Percentiles rank a stretch among this genome's conserved stretches.
phyloP scores from a whole-genome alignment of 1,140 invertebrate genomes.

The Tyrophagus putrescentiae region DNA sequence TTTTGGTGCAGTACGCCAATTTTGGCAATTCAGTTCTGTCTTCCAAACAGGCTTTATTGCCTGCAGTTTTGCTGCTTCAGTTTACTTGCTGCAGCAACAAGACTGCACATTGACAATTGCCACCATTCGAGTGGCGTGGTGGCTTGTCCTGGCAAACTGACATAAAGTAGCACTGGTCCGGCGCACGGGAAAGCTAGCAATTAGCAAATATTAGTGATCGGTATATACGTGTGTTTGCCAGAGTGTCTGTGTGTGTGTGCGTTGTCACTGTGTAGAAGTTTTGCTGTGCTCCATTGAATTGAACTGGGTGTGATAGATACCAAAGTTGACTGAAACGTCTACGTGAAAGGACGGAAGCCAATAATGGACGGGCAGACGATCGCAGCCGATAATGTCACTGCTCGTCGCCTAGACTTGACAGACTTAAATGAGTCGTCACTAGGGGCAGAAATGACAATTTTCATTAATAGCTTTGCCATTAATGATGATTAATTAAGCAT shows the following conservation, averaged over 20 bases:
- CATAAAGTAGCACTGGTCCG: neutral
- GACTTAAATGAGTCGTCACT: slow-evolving; percentile 1
- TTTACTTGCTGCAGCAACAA: neutral
- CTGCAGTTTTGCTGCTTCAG: neutral
- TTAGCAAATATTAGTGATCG: slow-evolving; percentile 16
- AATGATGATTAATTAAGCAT: slow-evolving; percentile 1
- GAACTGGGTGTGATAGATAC: neutral
- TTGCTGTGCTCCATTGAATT: slow-evolving; percentile 4
- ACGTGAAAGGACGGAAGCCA: no score
- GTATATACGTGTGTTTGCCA: no score
- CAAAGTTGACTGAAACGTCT: neutral
- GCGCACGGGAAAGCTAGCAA: slow-evolving; percentile 1
- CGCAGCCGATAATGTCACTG: no score
- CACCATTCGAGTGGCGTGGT: neutral
- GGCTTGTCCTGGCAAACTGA: neutral
- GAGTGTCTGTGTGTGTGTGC: neutral
- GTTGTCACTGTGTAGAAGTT: no score
- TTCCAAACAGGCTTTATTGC: no score
- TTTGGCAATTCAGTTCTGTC: no score
- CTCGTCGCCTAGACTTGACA: no score
- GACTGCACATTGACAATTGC: neutral
- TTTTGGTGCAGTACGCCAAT: no score
- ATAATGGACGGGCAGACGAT: no score
- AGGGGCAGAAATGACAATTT: neutral
- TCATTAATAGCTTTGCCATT: neutral